phyloP scores from a whole-genome alignment of 37 sponge, comb jelly and placozoan genomes.

The Haliclona indistincta region DNA sequence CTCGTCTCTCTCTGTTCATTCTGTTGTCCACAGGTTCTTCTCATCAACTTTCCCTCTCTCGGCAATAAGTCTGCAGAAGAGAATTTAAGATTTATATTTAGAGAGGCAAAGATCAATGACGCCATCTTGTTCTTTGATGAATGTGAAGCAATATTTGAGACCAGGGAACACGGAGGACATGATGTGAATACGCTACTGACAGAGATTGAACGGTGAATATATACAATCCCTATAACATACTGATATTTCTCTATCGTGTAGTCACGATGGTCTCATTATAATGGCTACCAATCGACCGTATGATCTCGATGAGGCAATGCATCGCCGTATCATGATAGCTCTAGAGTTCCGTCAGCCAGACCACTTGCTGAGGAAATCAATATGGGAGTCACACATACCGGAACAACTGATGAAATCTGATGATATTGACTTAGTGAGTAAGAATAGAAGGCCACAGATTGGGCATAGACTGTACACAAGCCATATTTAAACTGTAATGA shows the following conservation, averaged over 20 bases:
- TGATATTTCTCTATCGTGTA: no score
- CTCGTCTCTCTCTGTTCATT: no score
- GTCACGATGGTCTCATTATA: conserved; percentile 88
- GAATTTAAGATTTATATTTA: conserved; percentile 88
- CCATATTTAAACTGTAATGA: no score
- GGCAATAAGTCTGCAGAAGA: conserved; percentile 81
- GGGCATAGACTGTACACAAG: no score
- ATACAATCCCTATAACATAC: no score
- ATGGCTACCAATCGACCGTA: conserved; percentile 89
- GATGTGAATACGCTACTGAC: conserved; percentile 82
- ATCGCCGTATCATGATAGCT: conserved; percentile 78
- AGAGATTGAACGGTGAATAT: conserved; percentile 71
- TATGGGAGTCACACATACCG: conserved; percentile 85
- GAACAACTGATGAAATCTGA: conserved; percentile 66
- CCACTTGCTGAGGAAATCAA: conserved; percentile 77
- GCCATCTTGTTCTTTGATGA: conserved; percentile 93
- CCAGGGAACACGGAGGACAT: conserved; percentile 77
- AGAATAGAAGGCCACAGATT: neutral
- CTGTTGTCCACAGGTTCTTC: conserved; percentile 58
- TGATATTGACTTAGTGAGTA: conserved; percentile 65
- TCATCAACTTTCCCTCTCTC: conserved; percentile 85
- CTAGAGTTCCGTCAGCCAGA: conserved; percentile 89
- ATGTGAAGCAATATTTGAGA: conserved; percentile 89
- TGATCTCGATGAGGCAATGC: conserved; percentile 91
- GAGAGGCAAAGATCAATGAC: conserved; percentile 91